These are phyloP conservation scores for Andrena praecox DNA, from an alignment of 2,888 invertebrate genomes.

Conservation along the genomic window DNA sequence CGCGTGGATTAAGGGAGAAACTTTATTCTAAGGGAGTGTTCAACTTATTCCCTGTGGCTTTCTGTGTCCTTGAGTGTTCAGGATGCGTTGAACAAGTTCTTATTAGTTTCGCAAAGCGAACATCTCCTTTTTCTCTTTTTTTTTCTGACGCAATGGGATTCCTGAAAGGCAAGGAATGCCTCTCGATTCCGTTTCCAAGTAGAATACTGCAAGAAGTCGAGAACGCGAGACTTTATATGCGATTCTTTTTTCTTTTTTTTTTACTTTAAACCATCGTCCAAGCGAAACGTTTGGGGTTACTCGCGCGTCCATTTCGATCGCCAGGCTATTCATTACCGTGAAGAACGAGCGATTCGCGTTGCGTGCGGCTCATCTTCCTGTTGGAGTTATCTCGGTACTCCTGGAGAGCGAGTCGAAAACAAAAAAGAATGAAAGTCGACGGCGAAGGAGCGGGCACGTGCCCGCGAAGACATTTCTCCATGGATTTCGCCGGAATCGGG, in stretches of 20 bases:
- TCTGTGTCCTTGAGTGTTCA: not conserved
- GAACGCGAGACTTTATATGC: not conserved
- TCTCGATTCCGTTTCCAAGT: not conserved
- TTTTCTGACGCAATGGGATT: no score
- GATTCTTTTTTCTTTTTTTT: not conserved
- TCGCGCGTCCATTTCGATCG: conserved; percentile 23
- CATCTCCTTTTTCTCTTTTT: no score
- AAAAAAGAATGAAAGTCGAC: conserved; percentile 53
- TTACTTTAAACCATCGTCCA: not conserved
- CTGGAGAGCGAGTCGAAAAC: conserved; percentile 39
- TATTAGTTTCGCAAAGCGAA: not conserved
- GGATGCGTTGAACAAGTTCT: not conserved
- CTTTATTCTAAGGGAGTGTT: not conserved
- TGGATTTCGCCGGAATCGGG: conserved; percentile 65
- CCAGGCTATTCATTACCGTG: conserved; percentile 41
- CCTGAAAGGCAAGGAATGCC: not conserved
- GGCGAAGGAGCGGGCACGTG: conserved; percentile 2
- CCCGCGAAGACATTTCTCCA: conserved; percentile 52
- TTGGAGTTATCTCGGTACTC: conserved; percentile 9
- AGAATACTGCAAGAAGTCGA: not conserved
- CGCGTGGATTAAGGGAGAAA: not conserved
- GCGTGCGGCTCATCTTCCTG: conserved; percentile 30
- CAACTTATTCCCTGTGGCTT: not conserved
- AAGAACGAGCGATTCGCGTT: conserved; percentile 33
- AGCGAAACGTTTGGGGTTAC: conserved; percentile 52